phyloP scores from a whole-genome alignment of 2,888 invertebrate genomes.

The Criorhina ranunculi region DNA sequence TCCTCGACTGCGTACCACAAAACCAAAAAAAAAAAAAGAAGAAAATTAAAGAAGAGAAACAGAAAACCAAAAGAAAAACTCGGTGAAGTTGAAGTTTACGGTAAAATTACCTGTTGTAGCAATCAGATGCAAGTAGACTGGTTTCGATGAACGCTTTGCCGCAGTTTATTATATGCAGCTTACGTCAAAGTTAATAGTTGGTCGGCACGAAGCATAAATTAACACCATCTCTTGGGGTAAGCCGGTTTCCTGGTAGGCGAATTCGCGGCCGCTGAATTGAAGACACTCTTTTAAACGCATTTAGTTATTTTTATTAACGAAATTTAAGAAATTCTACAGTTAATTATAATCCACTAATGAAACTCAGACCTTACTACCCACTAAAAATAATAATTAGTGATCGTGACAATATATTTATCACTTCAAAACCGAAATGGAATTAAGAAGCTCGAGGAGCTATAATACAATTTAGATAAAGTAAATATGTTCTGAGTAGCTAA shows the following conservation, averaged over 20 bases:
- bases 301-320: slow-evolving; percentile 13
- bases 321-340: slow-evolving; percentile 17
- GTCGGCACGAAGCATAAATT: slow-evolving; percentile 48
- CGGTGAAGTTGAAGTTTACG: slow-evolving; percentile 84
- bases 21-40: slow-evolving; percentile 31
- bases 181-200: slow-evolving; percentile 59
- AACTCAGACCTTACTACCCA: slow-evolving; percentile 5
- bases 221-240: slow-evolving; percentile 29
- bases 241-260: slow-evolving; percentile 12
- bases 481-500: slow-evolving; percentile 14
- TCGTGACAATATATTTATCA: slow-evolving; percentile 21
- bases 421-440: neutral
- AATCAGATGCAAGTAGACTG: slow-evolving; percentile 57
- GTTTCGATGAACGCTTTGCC: slow-evolving; percentile 62
- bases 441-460: neutral
- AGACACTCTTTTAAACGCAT: neutral
- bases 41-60: slow-evolving; percentile 12
- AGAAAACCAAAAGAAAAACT: slow-evolving; percentile 74
- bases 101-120: slow-evolving; percentile 80
- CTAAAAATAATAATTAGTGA: neutral
- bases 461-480: neutral
- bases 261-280: neutral
- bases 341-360: slow-evolving; percentile 26
- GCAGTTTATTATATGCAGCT: slow-evolving; percentile 35
- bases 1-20: slow-evolving; percentile 57